These are phyloP conservation scores for Lepidothrix coronata DNA, from an alignment of 2,113 vertebrate species.

Conservation along the genomic window DNA sequence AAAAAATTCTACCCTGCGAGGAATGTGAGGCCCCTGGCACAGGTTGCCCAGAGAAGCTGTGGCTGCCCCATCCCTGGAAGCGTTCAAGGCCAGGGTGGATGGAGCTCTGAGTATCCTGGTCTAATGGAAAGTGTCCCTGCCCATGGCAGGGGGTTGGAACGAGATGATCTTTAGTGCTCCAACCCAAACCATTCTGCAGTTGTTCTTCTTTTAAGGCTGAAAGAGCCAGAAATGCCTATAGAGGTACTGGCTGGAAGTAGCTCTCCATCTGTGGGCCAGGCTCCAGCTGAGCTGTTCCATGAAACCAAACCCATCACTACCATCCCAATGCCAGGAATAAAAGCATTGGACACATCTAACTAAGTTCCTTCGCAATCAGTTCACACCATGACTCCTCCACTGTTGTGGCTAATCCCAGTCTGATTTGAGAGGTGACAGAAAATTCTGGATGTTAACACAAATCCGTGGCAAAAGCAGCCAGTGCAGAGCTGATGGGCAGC, in stretches of 20 bases:
- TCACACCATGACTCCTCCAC: fast-evolving
- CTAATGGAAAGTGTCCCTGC: neutral
- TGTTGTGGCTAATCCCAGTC: fast-evolving
- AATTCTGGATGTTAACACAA: neutral
- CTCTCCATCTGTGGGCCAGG: neutral
- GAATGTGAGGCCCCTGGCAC: neutral
- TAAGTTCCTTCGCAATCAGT: fast-evolving
- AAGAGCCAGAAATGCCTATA: neutral
- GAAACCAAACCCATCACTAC: neutral
- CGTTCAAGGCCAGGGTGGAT: neutral
- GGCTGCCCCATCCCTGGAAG: neutral
- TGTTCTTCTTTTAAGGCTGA: no score
- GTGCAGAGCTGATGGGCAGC: fast-evolving
- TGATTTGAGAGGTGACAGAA: neutral
- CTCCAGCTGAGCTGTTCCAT: fast-evolving
- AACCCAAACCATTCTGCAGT: neutral
- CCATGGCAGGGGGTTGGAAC: neutral
- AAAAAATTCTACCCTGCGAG: neutral
- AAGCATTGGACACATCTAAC: fast-evolving
- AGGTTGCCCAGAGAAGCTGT: neutral
- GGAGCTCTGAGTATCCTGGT: neutral
- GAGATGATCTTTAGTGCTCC: neutral
- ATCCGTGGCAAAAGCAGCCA: neutral
- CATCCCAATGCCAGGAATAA: neutral
- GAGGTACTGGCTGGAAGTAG: neutral